phyloP scores from a whole-genome alignment of 1,140 invertebrate species.

The Drosophila melanogaster region DNA sequence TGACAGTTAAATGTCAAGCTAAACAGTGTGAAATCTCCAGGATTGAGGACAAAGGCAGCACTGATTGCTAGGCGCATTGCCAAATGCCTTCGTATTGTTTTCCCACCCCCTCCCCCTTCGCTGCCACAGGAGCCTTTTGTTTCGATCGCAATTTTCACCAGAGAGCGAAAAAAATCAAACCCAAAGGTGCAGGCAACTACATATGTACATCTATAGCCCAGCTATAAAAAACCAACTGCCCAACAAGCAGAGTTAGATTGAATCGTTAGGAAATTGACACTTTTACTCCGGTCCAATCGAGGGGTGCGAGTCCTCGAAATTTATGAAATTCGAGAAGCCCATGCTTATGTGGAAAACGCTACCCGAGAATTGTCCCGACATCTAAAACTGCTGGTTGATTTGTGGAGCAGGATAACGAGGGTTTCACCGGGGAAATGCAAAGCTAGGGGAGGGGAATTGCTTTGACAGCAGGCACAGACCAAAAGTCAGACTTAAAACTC shows the following conservation, averaged over 20 bases:
- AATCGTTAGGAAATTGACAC: constrained; percentile 78
- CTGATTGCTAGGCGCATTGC: constrained; percentile 75
- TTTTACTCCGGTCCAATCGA: constrained; percentile 36
- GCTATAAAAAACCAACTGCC: constrained; percentile 54
- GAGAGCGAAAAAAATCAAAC: constrained; percentile 31
- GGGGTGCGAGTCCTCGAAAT: constrained; percentile 35
- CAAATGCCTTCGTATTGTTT: constrained; percentile 75
- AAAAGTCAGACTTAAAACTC: constrained; percentile 33
- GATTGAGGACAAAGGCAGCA: constrained; percentile 63
- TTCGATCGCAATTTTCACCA: constrained; percentile 49
- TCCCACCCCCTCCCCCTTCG: constrained; percentile 31
- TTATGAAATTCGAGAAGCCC: constrained; percentile 49
- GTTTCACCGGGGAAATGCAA: neutral
- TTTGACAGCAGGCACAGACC: constrained; percentile 72
- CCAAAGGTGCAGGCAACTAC: constrained; percentile 35
- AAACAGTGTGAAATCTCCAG: constrained; percentile 76
- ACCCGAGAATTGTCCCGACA: constrained; percentile 29
- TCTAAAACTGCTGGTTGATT: constrained; percentile 32
- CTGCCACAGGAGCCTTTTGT: constrained; percentile 53
- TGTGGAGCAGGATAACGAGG: constrained; percentile 44
- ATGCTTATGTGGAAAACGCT: constrained; percentile 30
- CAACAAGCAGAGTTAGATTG: constrained; percentile 68
- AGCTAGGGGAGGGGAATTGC: constrained; percentile 41
- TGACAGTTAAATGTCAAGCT: constrained; percentile 81
- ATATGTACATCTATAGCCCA: neutral